Base-by-base conservation (phyloP, 2,888 invertebrate genomes). In the Xestia rhomboidea region DNA sequence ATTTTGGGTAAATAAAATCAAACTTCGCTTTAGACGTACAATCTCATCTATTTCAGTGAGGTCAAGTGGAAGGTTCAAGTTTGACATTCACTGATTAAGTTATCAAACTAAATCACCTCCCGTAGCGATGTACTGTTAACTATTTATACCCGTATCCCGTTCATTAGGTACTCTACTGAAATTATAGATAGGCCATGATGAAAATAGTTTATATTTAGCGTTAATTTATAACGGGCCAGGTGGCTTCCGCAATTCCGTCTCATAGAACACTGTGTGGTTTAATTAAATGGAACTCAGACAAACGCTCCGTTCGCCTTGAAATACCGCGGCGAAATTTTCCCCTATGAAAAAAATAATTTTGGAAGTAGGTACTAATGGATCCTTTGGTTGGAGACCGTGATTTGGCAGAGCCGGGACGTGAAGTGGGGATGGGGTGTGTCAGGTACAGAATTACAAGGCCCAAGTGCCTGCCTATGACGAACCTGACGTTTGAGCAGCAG, bases 21-120 rank as follows among this genome's bases (percentile, higher is more conserved):
- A n/a, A n/a, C n/a, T n/a, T n/a, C n/a, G n/a, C n/a, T n/a, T n/a
- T n/a, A n/a, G n/a, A n/a, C n/a, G n/a, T n/a, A n/a, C n/a, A n/a
- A n/a, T n/a, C n/a, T n/a, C n/a, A n/a, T n/a, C n/a, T n/a, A n/a
- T n/a, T n/a, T n/a, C n/a, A n/a, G n/a, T n/a, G n/a, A 82, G 85
- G 82, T 85, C 85, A 85, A 82, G 67, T 18, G 15, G 24, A 60
- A 60, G 49, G 76, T 63, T 75, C 73, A 73, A 63, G 38, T 38
- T 8, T 21, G 13, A 70, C 44, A 68, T 67, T 81, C 24, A 60
- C 27, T 3, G 82, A 85, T 83, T 41, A 76, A 21, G 51, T 60
- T 84, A 84, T 82, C 81, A 2, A 34, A 68, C 44, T 54, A 64
- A 73, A 73, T 69, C 27, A 71, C 77, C 63, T 85, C 77, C 70